phyloP scores from a whole-genome alignment of 1,140 invertebrate species.

The Diabrotica undecimpunctata region DNA sequence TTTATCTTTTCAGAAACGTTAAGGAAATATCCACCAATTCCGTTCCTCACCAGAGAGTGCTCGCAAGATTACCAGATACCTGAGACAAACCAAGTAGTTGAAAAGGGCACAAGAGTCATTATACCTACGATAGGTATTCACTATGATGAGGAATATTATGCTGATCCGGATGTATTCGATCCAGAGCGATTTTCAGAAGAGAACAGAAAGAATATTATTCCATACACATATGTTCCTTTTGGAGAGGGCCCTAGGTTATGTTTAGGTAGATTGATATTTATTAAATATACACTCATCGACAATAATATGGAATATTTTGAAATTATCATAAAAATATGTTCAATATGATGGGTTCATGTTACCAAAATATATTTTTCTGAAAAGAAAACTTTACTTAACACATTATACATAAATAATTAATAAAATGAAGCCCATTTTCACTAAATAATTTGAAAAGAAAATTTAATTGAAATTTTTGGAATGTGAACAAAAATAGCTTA shows the following conservation, averaged over 20 bases:
- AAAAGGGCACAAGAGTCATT: constrained; percentile 41
- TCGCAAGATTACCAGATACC: constrained; percentile 48
- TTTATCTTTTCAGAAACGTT: constrained; percentile 50
- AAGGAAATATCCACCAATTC: constrained; percentile 53
- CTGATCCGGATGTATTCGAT: constrained; percentile 59
- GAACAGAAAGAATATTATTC: not conserved
- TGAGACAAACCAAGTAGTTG: constrained; percentile 37
- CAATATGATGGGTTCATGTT: no score
- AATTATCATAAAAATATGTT: no score
- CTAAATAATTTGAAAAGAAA: no score
- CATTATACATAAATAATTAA: no score
- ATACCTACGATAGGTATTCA: constrained; percentile 45
- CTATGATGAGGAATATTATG: constrained; percentile 51
- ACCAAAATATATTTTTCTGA: no score
- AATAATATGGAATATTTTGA: no score
- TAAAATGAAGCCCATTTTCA: no score
- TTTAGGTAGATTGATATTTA: not conserved
- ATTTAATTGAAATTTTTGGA: no score
- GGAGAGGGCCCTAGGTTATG: constrained; percentile 11
- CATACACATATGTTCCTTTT: constrained; percentile 13
- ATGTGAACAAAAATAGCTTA: no score
- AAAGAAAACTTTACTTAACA: no score
- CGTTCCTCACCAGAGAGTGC: constrained; percentile 51
- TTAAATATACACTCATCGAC: no score
- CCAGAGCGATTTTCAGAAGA: constrained; percentile 58